A percentile compares a stretch with the other conserved stretches of the same genome.
These are phyloP conservation scores for Delphinapterus leucas DNA, from an alignment of 2,113 vertebrate species.

Conservation along the genomic window DNA sequence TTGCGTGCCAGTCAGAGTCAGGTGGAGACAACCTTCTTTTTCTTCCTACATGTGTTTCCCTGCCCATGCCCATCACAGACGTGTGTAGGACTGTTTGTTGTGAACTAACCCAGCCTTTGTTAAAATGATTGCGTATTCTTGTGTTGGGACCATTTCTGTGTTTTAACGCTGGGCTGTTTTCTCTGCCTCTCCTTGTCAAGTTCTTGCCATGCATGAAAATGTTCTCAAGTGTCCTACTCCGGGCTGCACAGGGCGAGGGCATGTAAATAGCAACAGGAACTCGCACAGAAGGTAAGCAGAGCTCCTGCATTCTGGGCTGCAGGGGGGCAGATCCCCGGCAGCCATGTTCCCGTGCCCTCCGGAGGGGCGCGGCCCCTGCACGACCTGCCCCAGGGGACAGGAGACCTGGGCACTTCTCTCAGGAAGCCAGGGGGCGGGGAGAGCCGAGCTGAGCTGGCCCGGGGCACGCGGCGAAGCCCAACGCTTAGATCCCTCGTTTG, in stretches of 20 bases:
- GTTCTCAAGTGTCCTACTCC: constrained; percentile 99
- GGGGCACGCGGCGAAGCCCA: constrained; percentile 29
- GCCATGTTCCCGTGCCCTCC: constrained; percentile 62
- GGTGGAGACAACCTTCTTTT: constrained; percentile 41
- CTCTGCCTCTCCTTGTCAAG: constrained; percentile 95
- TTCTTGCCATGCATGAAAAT: constrained; percentile 99
- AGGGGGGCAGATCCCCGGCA: constrained; percentile 71
- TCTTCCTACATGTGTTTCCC: constrained; percentile 70
- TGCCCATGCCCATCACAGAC: constrained; percentile 78
- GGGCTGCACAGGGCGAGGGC: constrained; percentile 99
- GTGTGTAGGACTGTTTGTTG: constrained; percentile 78
- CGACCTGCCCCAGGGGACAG: constrained; percentile 57
- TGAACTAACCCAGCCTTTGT: constrained; percentile 78
- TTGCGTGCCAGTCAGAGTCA: constrained; percentile 54
- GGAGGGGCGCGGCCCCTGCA: constrained; percentile 43
- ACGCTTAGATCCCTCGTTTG: neutral
- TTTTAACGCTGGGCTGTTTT: constrained; percentile 87
- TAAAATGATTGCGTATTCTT: constrained; percentile 78
- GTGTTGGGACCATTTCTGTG: constrained; percentile 80
- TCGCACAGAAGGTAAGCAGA: constrained; percentile 98
- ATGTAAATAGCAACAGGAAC: constrained; percentile 99
- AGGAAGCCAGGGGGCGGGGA: neutral
- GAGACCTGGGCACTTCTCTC: constrained; percentile 69
- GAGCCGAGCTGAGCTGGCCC: constrained; percentile 1
- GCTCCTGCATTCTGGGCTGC: constrained; percentile 63